A percentile compares a stretch with the other conserved stretches of the same genome.
phyloP scores from a whole-genome alignment of 2,797 vertebrate genomes.

The Sebastiscus tertius region DNA sequence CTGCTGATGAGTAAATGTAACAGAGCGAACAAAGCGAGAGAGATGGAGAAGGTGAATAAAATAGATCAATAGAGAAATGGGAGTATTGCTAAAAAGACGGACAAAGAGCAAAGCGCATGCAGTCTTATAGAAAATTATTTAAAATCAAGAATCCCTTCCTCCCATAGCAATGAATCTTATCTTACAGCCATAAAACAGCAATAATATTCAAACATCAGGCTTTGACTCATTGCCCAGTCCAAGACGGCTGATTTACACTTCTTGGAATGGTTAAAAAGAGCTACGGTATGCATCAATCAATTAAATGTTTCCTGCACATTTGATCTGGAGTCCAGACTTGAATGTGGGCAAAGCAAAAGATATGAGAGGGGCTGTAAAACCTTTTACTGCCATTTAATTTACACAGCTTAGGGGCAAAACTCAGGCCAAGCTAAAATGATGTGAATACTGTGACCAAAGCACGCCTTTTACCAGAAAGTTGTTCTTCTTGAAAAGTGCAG shows the following conservation, averaged over 20 bases:
- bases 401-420: conserved; percentile 4
- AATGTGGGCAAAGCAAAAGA: conserved; percentile 26
- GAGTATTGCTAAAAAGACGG: not conserved
- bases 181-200: conserved; percentile 27
- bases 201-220: conserved; percentile 13
- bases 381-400: conserved; percentile 32
- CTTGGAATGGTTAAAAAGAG: conserved; percentile 50
- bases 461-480: not conserved
- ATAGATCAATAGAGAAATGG: not conserved
- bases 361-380: conserved; percentile 38
- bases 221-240: conserved; percentile 16
- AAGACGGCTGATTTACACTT: conserved; percentile 48
- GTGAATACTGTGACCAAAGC: conserved; percentile 30
- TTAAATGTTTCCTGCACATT: conserved; percentile 46
- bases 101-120: not conserved
- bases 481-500: not conserved
- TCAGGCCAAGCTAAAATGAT: conserved; percentile 17
- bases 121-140: not conserved
- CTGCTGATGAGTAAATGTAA: not conserved
- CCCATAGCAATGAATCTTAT: not conserved
- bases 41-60: not conserved
- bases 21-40: not conserved
- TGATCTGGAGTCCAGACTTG: conserved; percentile 48
- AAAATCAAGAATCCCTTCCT: not conserved
- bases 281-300: conserved; percentile 40